Conservation (phyloP, 2,113 vertebrate genomes). For the Eptatretus burgeri region DNA sequence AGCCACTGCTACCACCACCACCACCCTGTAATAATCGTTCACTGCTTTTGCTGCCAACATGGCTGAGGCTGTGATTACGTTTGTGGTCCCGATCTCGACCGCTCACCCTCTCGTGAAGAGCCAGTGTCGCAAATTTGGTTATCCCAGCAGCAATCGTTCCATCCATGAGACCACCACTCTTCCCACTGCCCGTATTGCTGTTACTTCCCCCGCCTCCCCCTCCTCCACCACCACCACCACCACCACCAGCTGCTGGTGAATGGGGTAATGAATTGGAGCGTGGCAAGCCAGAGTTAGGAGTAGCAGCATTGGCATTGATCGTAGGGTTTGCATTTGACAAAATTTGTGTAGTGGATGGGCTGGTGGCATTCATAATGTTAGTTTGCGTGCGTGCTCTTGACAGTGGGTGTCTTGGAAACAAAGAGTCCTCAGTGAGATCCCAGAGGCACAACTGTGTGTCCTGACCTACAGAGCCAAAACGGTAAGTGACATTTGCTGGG, state of each 20-base stretch:
- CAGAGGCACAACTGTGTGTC: constrained; percentile 88
- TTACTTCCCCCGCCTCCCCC: neutral
- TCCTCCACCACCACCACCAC: neutral
- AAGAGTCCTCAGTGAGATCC: constrained; percentile 95
- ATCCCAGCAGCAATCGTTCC: constrained; percentile 53
- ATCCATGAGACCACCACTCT: constrained; percentile 25
- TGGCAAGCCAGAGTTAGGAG: constrained; percentile 39
- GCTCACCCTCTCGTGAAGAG: constrained; percentile 42
- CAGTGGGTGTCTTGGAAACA: constrained; percentile 81
- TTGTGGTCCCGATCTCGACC: constrained; percentile 81
- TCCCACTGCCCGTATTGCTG: neutral
- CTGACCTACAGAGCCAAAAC: constrained; percentile 90
- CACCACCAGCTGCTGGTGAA: constrained; percentile 42
- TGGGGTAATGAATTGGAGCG: constrained; percentile 93
- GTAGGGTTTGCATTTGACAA: constrained; percentile 25
- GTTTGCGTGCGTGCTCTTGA: constrained; percentile 90
- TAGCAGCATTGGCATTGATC: constrained; percentile 28
- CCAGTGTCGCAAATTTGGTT: constrained; percentile 83
- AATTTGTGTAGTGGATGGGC: constrained; percentile 29
- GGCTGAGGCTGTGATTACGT: constrained; percentile 97
- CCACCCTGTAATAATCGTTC: constrained; percentile 50
- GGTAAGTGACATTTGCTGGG: constrained; percentile 71
- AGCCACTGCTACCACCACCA: too few species aligned
- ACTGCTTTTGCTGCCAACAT: constrained; percentile 98
- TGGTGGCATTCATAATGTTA: constrained; percentile 80